A percentile compares a stretch with the other conserved stretches of the same genome.
Conservation (phyloP, 2,888 invertebrate genomes). For the Iphiclides podalirius region DNA sequence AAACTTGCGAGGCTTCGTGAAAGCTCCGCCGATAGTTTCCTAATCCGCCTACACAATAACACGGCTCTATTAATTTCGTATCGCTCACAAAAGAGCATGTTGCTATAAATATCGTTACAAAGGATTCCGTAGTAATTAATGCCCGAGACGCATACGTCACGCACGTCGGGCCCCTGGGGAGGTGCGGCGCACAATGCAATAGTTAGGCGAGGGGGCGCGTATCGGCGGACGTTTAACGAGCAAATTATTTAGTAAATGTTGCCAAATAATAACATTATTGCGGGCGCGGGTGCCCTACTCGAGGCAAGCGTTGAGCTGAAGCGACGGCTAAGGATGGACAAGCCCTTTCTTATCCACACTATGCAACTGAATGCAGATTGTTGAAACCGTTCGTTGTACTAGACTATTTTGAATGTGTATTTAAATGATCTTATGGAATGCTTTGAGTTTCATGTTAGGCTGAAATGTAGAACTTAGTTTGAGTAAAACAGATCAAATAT, state of each 20-base stretch:
- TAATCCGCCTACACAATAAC: conserved; percentile 54
- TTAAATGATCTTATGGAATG: no score
- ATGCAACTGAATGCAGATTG: no score
- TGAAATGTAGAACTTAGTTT: no score
- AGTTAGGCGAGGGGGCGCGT: conserved; percentile 66
- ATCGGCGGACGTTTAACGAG: conserved; percentile 76
- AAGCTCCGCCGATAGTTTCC: conserved; percentile 47
- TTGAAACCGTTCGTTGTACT: no score
- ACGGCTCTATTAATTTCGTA: conserved; percentile 64
- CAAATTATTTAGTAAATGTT: conserved; percentile 80
- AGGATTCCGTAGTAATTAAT: conserved; percentile 68
- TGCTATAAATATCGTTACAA: conserved; percentile 70
- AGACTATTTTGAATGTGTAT: no score
- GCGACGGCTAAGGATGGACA: no score
- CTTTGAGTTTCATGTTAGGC: no score
- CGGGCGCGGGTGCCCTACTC: conserved; percentile 31
- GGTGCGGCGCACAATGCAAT: conserved; percentile 66
- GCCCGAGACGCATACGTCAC: conserved; percentile 62
- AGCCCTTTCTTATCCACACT: no score
- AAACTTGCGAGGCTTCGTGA: conserved; percentile 52
- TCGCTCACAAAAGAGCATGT: conserved; percentile 69
- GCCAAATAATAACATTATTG: conserved; percentile 78
- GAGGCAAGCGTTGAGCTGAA: no score
- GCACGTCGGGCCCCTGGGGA: conserved; percentile 61
- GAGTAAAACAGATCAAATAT: no score